Percentiles rank a stretch among this genome's conserved stretches.
phyloP scores from a whole-genome alignment of 1,140 invertebrate genomes.

The Platyura marginata region DNA sequence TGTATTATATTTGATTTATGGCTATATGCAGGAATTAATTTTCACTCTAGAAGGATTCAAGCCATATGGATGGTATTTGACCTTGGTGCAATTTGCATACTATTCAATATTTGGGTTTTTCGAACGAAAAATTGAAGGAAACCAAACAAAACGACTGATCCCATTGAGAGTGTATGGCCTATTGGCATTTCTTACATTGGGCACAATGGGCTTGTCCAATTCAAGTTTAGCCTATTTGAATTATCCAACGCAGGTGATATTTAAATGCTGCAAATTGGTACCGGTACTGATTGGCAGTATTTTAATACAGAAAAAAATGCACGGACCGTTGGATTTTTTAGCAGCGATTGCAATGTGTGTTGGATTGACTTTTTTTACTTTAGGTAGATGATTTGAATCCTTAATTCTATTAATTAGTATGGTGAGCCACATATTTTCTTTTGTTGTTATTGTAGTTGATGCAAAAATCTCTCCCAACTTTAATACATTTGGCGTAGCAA shows the following conservation, averaged over 20 bases:
- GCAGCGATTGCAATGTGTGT: conserved; percentile 77
- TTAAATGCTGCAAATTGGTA: conserved; percentile 92
- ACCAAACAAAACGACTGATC: conserved; percentile 51
- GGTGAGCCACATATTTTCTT: neutral
- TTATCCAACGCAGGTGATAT: conserved; percentile 87
- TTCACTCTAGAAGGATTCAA: conserved; percentile 77
- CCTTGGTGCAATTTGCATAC: conserved; percentile 76
- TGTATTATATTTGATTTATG: conserved; percentile 75
- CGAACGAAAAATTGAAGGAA: conserved; percentile 48
- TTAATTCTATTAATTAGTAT: neutral
- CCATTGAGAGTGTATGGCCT: conserved; percentile 63
- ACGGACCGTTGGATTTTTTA: conserved; percentile 63
- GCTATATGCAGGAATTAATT: conserved; percentile 85
- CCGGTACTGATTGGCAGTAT: conserved; percentile 86
- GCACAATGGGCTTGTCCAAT: conserved; percentile 93
- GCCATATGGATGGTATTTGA: conserved; percentile 82
- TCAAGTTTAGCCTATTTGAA: conserved; percentile 88
- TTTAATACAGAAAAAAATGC: conserved; percentile 78
- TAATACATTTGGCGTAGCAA: conserved; percentile 57
- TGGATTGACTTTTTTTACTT: conserved; percentile 79
- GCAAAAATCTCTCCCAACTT: conserved; percentile 79
- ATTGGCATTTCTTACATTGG: conserved; percentile 71
- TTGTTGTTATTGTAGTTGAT: conserved; percentile 48
- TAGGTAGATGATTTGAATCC: conserved; percentile 26
- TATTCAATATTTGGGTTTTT: conserved; percentile 65